Base-by-base conservation (phyloP, 2,888 invertebrate species). In the Philonicus albiceps region DNA sequence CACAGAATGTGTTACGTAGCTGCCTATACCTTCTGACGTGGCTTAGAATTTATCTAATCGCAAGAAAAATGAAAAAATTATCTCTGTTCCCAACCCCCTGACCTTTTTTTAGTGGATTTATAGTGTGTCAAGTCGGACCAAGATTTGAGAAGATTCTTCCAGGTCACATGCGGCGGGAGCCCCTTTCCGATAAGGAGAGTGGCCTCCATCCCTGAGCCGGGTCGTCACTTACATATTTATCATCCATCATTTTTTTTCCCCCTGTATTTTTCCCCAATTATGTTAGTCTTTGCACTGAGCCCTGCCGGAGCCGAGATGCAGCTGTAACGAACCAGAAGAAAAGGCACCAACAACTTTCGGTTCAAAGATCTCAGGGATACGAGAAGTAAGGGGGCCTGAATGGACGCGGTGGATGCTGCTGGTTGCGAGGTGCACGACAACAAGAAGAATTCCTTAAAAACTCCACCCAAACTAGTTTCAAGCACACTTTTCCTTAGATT, bases 381-480 rank as follows among this genome's bases (percentile, higher is more conserved):
- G 27, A 64, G 19, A 19, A 27, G 64, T 7, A 11, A n/a, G n/a
- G 19, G 0, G 64, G 22, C 8, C 19, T 7, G 64, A 11, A 64
- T 27, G 64, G 22, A 64, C 64, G 64, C 13, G 6, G 64, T 27
- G 27, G 64, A 64, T 64, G 27, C 64, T 64, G 64, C 64, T 64
- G 64, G 64, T 8, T 27, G 3, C 64, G 64, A 64, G 64, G 64
- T 31, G 37, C 31, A 74, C 74, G 34, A 74, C 27, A 19, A 74
- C 31, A 31, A 74, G 37, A 34, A 74, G 74, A 74, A 74, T 74
- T 74, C 74, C 76, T 76, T 76, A 76, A 76, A n/a, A 76, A 76
- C 76, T 76, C 76, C 76, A 76, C 76, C 76, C 43, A 76, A 76
- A 76, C 76, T 76, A 40, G 76, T 76, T 76, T 43, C 40, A 16